Evolutionary conservation across 2,797 vertebrate genomes (phyloP).

Genomic region (Lagocephalus sceleratus): DNA sequence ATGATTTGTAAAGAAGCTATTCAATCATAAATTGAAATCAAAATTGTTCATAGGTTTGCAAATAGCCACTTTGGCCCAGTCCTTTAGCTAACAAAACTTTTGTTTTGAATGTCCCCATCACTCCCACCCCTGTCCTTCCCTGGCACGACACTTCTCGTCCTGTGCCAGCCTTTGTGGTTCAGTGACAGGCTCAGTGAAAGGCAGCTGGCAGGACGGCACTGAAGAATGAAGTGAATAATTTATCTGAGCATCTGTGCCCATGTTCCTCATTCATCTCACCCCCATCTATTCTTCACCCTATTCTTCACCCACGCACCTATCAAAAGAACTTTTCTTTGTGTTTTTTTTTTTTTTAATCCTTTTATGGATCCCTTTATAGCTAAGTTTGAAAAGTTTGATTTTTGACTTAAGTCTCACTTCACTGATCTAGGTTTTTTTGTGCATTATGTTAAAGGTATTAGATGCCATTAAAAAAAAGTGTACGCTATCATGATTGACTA

Average conservation of each 20-base stretch:
- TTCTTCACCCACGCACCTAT: conserved; percentile 18
- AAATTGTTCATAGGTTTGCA: too few relatives aligned
- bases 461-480: too few relatives aligned
- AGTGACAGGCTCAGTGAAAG: conserved; percentile 56
- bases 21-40: too few relatives aligned
- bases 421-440: too few relatives aligned
- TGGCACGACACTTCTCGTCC: conserved; percentile 33
- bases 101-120: too few relatives aligned
- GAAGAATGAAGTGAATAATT: conserved; percentile 73
- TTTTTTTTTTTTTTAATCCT: background rate
- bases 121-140: conserved; percentile 2
- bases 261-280: conserved; percentile 46
- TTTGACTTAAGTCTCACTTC: too few relatives aligned
- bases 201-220: conserved; percentile 47
- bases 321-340: conserved; percentile 21
- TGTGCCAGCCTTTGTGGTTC: conserved; percentile 36
- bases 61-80: too few relatives aligned
- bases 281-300: background rate
- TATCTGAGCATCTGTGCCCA: conserved; percentile 68
- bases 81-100: too few relatives aligned
- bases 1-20: too few relatives aligned
- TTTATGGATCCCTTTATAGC: background rate
- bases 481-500: too few relatives aligned
- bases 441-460: too few relatives aligned
- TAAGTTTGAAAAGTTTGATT: too few relatives aligned